These are phyloP conservation scores for Leuctra nigra DNA, from an alignment of 2,888 invertebrate species.

Conservation along the genomic window DNA sequence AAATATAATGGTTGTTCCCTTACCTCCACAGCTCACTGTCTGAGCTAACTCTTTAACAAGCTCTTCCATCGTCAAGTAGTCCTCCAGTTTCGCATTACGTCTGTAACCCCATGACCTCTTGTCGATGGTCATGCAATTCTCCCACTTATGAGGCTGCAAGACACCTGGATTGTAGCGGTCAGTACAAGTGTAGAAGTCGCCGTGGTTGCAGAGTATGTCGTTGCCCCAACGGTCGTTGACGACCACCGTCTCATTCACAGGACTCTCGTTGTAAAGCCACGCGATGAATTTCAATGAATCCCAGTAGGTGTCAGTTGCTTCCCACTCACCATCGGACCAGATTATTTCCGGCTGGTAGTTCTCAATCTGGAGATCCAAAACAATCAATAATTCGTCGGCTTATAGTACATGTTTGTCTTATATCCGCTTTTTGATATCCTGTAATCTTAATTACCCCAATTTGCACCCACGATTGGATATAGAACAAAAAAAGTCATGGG, in stretches of 20 bases:
- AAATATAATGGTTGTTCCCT: too few relatives aligned
- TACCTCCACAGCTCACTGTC: conserved; percentile 81
- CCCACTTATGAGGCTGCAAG: conserved; percentile 80
- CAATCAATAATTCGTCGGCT: too few relatives aligned
- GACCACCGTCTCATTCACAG: conserved; percentile 80
- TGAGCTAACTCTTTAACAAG: conserved; percentile 63
- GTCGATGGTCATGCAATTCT: conserved; percentile 91
- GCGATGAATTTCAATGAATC: conserved; percentile 75
- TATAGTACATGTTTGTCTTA: too few relatives aligned
- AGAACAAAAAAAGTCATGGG: too few relatives aligned
- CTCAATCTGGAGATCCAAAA: conserved; percentile 35
- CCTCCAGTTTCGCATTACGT: conserved; percentile 58
- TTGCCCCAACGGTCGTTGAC: conserved; percentile 93
- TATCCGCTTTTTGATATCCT: too few relatives aligned
- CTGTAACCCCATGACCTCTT: conserved; percentile 80
- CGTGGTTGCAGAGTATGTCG: conserved; percentile 73
- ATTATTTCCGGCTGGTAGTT: conserved; percentile 58
- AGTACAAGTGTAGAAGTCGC: conserved; percentile 78
- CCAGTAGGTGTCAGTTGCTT: conserved; percentile 77
- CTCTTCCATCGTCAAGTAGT: conserved; percentile 60
- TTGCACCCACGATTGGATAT: too few relatives aligned
- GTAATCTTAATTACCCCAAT: too few relatives aligned
- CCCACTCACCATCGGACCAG: conserved; percentile 97
- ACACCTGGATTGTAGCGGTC: conserved; percentile 58
- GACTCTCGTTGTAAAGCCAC: conserved; percentile 89